Evolutionary conservation across 2,888 invertebrate genomes (phyloP).

Genomic region (Oscheius sp.): DNA sequence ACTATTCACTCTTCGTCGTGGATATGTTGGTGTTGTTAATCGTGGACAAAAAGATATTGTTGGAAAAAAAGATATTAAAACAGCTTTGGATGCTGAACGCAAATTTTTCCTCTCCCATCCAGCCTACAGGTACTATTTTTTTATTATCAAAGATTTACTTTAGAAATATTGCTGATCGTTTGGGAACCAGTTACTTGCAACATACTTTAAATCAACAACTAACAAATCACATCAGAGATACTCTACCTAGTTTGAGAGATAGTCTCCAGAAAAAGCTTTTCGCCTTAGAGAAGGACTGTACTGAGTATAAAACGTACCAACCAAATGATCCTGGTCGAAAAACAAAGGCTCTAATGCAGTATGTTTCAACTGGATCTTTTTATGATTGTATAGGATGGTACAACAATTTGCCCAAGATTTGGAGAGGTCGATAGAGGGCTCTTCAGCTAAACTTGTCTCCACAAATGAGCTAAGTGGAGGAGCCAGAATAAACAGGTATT

Average conservation of each 20-base stretch:
- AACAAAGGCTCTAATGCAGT: slow-evolving; percentile 99
- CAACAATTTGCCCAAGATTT: slow-evolving; percentile 97
- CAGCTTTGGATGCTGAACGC: slow-evolving; percentile 91
- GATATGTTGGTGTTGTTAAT: slow-evolving; percentile 97
- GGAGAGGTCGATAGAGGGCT: slow-evolving; percentile 95
- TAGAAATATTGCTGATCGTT: slow-evolving; percentile 90
- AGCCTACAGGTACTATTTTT: slow-evolving; percentile 79
- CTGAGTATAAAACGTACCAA: slow-evolving; percentile 96
- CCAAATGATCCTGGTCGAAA: slow-evolving; percentile 98
- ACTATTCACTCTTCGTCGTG: slow-evolving; percentile 81
- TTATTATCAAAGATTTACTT: background rate
- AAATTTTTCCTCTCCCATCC: slow-evolving; percentile 98
- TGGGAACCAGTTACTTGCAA: slow-evolving; percentile 96
- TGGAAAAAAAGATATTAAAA: slow-evolving; percentile 93
- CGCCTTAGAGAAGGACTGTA: slow-evolving; percentile 95
- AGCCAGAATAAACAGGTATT: slow-evolving; percentile 86
- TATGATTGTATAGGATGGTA: slow-evolving; percentile 83
- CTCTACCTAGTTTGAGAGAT: slow-evolving; percentile 88
- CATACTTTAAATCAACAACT: slow-evolving; percentile 95
- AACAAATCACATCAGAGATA: slow-evolving; percentile 95
- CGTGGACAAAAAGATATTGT: slow-evolving; percentile 97
- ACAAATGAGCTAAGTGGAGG: slow-evolving; percentile 97
- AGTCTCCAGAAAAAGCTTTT: slow-evolving; percentile 94
- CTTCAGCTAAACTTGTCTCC: slow-evolving; percentile 83
- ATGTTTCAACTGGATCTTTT: slow-evolving; percentile 73